A percentile compares a stretch with the other conserved stretches of the same genome.
Conservation (phyloP, 2,888 invertebrate species). For the Ditula angustiorana region DNA sequence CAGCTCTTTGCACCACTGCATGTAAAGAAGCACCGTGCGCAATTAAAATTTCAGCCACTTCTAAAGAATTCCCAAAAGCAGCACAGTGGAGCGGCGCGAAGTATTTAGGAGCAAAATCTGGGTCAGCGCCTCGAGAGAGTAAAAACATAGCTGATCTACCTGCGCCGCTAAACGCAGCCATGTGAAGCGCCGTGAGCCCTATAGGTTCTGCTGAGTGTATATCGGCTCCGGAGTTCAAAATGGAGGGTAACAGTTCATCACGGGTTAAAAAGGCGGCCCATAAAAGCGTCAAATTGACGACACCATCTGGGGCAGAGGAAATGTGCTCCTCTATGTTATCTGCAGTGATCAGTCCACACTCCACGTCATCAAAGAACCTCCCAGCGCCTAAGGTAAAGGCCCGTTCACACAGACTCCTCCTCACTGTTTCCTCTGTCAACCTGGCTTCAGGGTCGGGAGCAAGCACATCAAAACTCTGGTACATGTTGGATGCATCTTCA, state of each 20-base stretch:
- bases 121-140: constrained; percentile 88
- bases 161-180: constrained; percentile 92
- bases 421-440: constrained; percentile 89
- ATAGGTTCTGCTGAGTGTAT: constrained; percentile 89
- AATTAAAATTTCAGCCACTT: constrained; percentile 91
- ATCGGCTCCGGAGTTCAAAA: constrained; percentile 89
- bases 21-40: constrained; percentile 89
- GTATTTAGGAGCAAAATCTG: constrained; percentile 88
- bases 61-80: constrained; percentile 94
- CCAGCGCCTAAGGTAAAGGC: constrained; percentile 88
- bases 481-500: constrained; percentile 91
- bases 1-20: constrained; percentile 88
- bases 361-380: constrained; percentile 90
- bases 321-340: constrained; percentile 86
- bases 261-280: constrained; percentile 91
- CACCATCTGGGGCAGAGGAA: constrained; percentile 87
- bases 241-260: constrained; percentile 88
- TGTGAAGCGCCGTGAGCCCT: constrained; percentile 90
- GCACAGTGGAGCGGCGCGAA: constrained; percentile 95
- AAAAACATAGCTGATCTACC: constrained; percentile 89
- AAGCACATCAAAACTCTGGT: constrained; percentile 90
- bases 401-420: constrained; percentile 89
- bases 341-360: constrained; percentile 87
- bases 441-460: constrained; percentile 89
- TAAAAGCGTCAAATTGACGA: constrained; percentile 89